Percentiles rank a stretch among this genome's conserved stretches.
Conservation (phyloP, 2,113 vertebrate species). For the Notechis scutatus region DNA sequence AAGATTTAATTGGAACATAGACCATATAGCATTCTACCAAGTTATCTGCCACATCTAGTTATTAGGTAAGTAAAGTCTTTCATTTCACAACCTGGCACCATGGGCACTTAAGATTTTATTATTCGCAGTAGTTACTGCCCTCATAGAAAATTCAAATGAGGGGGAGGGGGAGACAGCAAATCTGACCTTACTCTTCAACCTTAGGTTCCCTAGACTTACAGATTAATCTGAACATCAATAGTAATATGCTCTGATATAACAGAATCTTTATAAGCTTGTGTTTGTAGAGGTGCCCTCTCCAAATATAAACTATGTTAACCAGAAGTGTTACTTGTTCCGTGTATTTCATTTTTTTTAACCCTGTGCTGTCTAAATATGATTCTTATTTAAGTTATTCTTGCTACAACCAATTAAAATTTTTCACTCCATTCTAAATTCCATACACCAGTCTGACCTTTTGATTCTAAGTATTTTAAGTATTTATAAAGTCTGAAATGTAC, state of each 20-base stretch:
- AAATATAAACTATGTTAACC: conserved; percentile 9
- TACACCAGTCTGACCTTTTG: neutral
- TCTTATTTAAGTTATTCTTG: neutral
- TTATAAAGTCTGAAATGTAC: neutral
- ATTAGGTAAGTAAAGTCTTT: neutral
- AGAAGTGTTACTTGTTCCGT: conserved; percentile 11
- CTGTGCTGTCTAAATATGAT: neutral
- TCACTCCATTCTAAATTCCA: neutral
- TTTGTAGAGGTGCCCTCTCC: neutral
- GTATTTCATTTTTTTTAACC: neutral
- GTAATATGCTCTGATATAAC: neutral
- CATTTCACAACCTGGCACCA: neutral
- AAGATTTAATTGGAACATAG: neutral
- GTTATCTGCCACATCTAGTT: neutral
- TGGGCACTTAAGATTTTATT: neutral
- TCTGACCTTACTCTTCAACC: neutral
- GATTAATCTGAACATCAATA: neutral
- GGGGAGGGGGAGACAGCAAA: too few relatives aligned
- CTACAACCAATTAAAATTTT: neutral
- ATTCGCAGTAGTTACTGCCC: neutral
- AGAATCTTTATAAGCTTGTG: neutral
- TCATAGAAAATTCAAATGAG: neutral
- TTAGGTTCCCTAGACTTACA: neutral
- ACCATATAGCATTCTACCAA: neutral
- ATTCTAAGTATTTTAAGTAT: neutral